A percentile compares a stretch with the other conserved stretches of the same genome.
Conservation (phyloP, 2,888 invertebrate genomes). For the Acleris holmiana region DNA sequence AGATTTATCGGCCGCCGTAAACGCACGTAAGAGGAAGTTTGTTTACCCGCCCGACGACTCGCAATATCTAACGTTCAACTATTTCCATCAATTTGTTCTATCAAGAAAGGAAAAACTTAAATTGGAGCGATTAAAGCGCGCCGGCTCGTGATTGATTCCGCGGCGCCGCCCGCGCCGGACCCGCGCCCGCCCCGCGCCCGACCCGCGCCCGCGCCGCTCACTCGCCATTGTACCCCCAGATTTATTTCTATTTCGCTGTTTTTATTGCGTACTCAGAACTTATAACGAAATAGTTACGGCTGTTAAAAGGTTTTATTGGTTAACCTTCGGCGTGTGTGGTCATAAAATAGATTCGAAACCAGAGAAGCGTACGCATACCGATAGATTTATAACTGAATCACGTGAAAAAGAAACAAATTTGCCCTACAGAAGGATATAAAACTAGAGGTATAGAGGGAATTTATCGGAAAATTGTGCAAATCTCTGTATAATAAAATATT, state of each 20-base stretch:
- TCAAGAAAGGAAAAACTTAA: conserved; percentile 75
- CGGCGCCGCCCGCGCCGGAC: conserved; percentile 51
- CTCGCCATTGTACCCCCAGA: conserved; percentile 70
- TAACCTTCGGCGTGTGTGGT: conserved; percentile 81
- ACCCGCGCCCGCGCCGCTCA: conserved; percentile 42
- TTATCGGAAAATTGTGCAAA: conserved; percentile 82
- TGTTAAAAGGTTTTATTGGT: conserved; percentile 85
- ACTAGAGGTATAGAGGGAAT: conserved; percentile 76
- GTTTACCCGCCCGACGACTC: conserved; percentile 63
- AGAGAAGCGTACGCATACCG: conserved; percentile 76
- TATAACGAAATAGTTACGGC: conserved; percentile 83
- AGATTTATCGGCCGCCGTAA: conserved; percentile 74
- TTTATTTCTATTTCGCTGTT: conserved; percentile 80
- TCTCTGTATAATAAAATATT: conserved; percentile 82
- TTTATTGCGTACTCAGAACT: conserved; percentile 83
- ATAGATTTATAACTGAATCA: conserved; percentile 80
- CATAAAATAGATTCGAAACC: conserved; percentile 83
- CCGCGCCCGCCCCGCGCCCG: conserved; percentile 44
- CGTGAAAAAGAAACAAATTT: conserved; percentile 81
- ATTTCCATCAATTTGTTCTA: conserved; percentile 74
- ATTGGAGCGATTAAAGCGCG: conserved; percentile 72
- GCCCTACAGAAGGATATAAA: conserved; percentile 78
- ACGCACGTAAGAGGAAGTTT: conserved; percentile 70
- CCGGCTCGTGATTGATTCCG: conserved; percentile 72
- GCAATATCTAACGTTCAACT: conserved; percentile 73